phyloP scores from a whole-genome alignment of 2,797 vertebrate genomes.

The Coregonus ussuriensis region DNA sequence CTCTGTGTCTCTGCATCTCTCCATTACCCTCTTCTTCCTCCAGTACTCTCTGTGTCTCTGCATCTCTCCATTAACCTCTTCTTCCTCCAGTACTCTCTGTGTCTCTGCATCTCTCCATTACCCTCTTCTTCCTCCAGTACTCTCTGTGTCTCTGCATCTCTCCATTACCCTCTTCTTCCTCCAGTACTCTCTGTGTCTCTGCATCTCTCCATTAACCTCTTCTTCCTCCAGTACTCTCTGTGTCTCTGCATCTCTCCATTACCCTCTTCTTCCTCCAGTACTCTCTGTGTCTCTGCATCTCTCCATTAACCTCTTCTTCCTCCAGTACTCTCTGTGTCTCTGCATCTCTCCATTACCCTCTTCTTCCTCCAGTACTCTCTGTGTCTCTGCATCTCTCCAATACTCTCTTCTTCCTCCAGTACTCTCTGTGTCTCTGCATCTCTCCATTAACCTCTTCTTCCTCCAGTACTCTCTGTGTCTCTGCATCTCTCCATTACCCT shows the following conservation, averaged over 20 bases:
- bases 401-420: neutral
- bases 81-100: neutral
- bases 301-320: neutral
- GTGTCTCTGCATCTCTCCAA: too few relatives aligned
- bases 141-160: too few relatives aligned
- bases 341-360: neutral
- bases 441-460: neutral
- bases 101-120: too few relatives aligned
- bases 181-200: neutral
- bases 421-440: too few relatives aligned
- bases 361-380: neutral
- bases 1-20: too few relatives aligned
- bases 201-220: neutral
- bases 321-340: neutral
- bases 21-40: neutral
- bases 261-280: neutral
- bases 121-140: neutral
- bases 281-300: too few relatives aligned
- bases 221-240: neutral
- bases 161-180: neutral
- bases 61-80: neutral
- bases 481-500: too few relatives aligned
- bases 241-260: too few relatives aligned
- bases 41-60: too few relatives aligned
- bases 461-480: neutral